A percentile compares a stretch with the other conserved stretches of the same genome.
Evolutionary conservation across 2,888 invertebrate species (phyloP).

Genomic region (Iphiclides podalirius): DNA sequence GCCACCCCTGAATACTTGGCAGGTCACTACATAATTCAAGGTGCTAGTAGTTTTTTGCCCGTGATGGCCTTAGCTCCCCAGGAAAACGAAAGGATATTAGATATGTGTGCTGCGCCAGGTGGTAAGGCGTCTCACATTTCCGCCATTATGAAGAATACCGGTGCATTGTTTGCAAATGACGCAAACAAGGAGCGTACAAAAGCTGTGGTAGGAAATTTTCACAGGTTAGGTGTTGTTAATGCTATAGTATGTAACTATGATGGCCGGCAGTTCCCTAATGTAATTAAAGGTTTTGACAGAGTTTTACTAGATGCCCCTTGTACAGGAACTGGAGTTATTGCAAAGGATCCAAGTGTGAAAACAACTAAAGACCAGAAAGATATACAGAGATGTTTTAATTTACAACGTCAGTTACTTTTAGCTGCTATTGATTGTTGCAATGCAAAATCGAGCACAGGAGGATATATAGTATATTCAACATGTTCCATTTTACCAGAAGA

Average conservation of each 20-base stretch:
- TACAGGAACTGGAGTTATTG: slow-evolving; percentile 98
- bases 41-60: slow-evolving; percentile 97
- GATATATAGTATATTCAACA: slow-evolving; percentile 98
- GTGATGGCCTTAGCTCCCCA: slow-evolving; percentile 99
- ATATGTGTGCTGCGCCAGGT: slow-evolving; percentile 99
- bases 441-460: slow-evolving; percentile 94
- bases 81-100: slow-evolving; percentile 95
- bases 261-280: slow-evolving; percentile 90
- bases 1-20: slow-evolving; percentile 99
- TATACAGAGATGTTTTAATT: slow-evolving; percentile 93
- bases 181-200: slow-evolving; percentile 92
- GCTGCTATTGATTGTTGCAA: slow-evolving; percentile 98
- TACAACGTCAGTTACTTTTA: slow-evolving; percentile 94
- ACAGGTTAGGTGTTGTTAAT: slow-evolving; percentile 97
- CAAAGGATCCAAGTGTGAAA: slow-evolving; percentile 98
- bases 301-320: slow-evolving; percentile 98
- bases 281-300: slow-evolving; percentile 96
- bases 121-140: slow-evolving; percentile 99
- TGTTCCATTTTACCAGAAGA: slow-evolving; percentile 99
- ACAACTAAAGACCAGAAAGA: slow-evolving; percentile 93
- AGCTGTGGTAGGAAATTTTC: slow-evolving; percentile 97
- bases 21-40: slow-evolving; percentile 98
- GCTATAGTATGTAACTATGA: slow-evolving; percentile 94
- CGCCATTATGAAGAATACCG: slow-evolving; percentile 98
- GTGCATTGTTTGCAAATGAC: slow-evolving; percentile 97